Percentiles rank a stretch among this genome's conserved stretches.
Evolutionary conservation across 2,888 invertebrate species (phyloP).

Genomic region (Diaperis boleti): DNA sequence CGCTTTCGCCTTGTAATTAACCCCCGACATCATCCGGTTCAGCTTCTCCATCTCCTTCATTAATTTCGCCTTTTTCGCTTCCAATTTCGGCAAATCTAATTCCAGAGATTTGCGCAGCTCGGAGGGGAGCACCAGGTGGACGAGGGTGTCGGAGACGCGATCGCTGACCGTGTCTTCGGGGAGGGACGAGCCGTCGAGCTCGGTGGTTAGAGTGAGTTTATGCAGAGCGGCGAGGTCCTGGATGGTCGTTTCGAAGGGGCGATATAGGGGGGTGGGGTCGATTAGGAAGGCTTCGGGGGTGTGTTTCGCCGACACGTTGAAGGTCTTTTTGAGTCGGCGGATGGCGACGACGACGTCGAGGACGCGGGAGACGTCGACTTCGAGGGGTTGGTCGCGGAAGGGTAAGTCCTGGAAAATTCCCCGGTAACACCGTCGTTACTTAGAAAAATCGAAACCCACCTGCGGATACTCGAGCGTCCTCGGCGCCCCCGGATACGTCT

Average conservation of each 20-base stretch:
- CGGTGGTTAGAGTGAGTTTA: constrained; percentile 43
- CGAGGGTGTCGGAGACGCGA: constrained; percentile 49
- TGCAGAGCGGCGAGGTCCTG: constrained; percentile 56
- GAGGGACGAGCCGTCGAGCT: constrained; percentile 14
- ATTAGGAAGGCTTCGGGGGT: constrained; percentile 55
- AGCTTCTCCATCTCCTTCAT: constrained; percentile 60
- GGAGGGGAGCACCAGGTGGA: constrained; percentile 58
- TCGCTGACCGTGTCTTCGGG: constrained; percentile 52
- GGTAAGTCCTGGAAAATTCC: constrained; percentile 26
- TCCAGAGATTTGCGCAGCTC: constrained; percentile 55
- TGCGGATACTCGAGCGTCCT: constrained; percentile 53
- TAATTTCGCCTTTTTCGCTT: constrained; percentile 60
- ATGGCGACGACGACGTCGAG: constrained; percentile 59
- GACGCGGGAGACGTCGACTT: constrained; percentile 57
- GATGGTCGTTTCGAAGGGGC: constrained; percentile 49
- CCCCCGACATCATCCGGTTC: constrained; percentile 54
- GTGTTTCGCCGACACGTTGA: constrained; percentile 60
- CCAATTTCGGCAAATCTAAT: constrained; percentile 57
- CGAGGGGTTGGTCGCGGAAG: constrained; percentile 55
- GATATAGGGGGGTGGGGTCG: constrained; percentile 41
- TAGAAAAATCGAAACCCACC: constrained; percentile 44
- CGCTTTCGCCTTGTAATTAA: constrained; percentile 58
- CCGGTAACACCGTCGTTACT: no score
- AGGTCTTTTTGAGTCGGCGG: constrained; percentile 62
- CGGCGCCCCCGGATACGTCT: constrained; percentile 61